Conservation (phyloP, 2,113 vertebrate species). For the Trematomus loennbergii region DNA sequence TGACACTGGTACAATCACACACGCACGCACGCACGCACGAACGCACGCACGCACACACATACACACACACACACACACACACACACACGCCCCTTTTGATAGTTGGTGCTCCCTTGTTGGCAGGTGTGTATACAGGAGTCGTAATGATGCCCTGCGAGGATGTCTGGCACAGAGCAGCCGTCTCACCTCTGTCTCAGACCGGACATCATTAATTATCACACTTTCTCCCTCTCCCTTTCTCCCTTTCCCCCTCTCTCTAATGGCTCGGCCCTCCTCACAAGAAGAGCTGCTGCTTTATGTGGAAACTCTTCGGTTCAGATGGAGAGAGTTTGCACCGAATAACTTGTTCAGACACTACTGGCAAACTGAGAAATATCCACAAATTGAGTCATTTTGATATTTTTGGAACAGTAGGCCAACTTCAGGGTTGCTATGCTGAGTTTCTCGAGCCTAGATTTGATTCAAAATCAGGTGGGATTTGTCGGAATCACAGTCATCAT, state of each 20-base stretch:
- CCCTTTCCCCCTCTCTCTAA: slow-evolving; percentile 16
- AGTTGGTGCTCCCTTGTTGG: background rate
- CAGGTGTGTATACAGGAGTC: slow-evolving; percentile 36
- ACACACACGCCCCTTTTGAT: background rate
- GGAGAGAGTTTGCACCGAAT: background rate
- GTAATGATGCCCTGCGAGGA: slow-evolving; percentile 54
- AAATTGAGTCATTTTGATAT: background rate
- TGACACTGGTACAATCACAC: background rate
- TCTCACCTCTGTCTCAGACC: slow-evolving; percentile 48
- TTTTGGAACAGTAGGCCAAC: background rate
- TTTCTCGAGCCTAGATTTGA: background rate
- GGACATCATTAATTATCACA: slow-evolving; percentile 49
- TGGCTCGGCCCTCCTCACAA: background rate
- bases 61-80: background rate
- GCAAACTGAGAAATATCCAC: background rate
- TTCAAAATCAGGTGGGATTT: background rate
- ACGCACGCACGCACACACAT: too few relatives aligned
- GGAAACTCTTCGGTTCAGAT: background rate
- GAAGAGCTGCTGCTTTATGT: background rate
- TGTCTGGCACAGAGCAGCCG: slow-evolving; percentile 32
- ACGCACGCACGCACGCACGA: background rate
- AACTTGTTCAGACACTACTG: background rate
- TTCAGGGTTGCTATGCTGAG: background rate
- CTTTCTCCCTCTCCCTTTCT: slow-evolving; percentile 7
- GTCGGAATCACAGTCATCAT: too few relatives aligned